phyloP scores from a whole-genome alignment of 2,797 vertebrate species.

The Luscinia luscinia region DNA sequence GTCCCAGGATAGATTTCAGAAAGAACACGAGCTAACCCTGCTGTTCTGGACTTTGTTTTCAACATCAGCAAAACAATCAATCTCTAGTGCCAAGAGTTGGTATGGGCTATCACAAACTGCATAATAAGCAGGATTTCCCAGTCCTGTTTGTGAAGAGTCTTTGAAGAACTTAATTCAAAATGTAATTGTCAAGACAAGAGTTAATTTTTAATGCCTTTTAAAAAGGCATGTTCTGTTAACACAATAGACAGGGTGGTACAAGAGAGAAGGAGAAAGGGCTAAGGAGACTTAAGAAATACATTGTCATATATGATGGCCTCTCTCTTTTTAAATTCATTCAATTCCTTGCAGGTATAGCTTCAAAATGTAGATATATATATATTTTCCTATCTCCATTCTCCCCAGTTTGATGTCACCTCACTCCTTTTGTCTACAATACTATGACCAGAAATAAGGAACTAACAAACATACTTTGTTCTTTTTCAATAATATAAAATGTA shows the following conservation, averaged over 20 bases:
- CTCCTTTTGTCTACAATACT: background rate
- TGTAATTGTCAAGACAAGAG: background rate
- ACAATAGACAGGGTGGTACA: background rate
- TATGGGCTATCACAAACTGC: background rate
- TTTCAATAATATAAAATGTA: background rate
- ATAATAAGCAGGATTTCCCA: conserved; percentile 10
- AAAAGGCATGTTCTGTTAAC: background rate
- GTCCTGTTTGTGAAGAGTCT: background rate
- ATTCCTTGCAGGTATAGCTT: background rate
- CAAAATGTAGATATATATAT: background rate
- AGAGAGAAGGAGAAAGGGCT: background rate
- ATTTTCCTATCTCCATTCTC: background rate
- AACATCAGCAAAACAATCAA: background rate
- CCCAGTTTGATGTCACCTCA: background rate
- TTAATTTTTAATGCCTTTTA: background rate
- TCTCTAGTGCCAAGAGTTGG: background rate
- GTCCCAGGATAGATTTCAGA: background rate
- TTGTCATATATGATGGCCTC: fast-evolving
- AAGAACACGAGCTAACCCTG: background rate
- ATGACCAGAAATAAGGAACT: background rate
- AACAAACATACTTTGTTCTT: background rate
- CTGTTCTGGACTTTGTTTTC: background rate
- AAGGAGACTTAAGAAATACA: background rate
- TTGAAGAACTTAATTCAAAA: conserved; percentile 25
- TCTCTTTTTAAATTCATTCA: background rate